Evolutionary conservation across 2,113 vertebrate genomes (phyloP), one percentile per base, ranked within the genome.

Genomic region (Chunga burmeisteri): DNA sequence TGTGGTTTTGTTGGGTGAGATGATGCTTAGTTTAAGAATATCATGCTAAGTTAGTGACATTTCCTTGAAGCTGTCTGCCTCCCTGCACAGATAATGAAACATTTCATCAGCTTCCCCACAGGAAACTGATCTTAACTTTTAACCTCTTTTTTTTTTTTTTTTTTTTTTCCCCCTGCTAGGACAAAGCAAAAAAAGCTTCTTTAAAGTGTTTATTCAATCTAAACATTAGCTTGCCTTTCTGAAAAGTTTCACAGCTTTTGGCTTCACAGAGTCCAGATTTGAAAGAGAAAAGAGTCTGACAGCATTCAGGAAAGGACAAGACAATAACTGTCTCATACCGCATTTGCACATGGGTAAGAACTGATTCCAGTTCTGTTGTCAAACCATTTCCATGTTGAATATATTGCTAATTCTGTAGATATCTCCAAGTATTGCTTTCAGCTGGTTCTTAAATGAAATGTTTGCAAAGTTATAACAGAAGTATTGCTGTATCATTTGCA

Each of bases 81-180:
- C 90, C 95, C 93, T 93, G 93, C 79, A 90, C 71, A 81, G 86
- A 97, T 96, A 96, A 97, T 93, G 93, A 94, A 97, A 93, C 80
- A 95, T 95, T 96, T 96, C 90, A 96, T 97, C 96, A 97, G 75
- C 84, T 96, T 97, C 96, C 84, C 97, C 50, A 77, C 90, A 96
- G 96, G 97, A 96, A 96, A 96, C 84, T 47, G 74, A 95, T 96
- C 92, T 94, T 97, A 95, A 93, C 90, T 96, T 96, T 81, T 97
- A 93, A 96, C 94, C 90, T 40, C 12, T 34, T 53, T 82, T 72
- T 79, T n/a, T 89, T 72, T 72, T 62, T 52, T 46, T 30, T 61
- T 52, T 7, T 0, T 13, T 49, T 42, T 32, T 29, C 7, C 8
- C 15, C 25, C 66, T 79, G 67, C 56, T 88, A 88, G 87, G 88